Base-by-base conservation (phyloP, 2,888 invertebrate species). In the Syrista parreyssii region DNA sequence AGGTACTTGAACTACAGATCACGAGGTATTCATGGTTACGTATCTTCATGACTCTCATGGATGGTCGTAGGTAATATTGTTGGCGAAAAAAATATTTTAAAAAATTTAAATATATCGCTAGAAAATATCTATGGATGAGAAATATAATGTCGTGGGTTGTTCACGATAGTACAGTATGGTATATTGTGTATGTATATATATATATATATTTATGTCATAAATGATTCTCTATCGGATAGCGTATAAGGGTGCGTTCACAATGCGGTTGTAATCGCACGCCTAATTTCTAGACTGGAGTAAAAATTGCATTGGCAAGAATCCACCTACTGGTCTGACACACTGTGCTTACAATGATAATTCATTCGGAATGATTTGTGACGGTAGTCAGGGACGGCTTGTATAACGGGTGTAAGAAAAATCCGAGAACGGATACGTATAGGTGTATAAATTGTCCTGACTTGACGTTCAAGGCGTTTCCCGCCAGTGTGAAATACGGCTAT, bases 331-430 rank as follows among this genome's bases (percentile, higher is more conserved):
- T 23, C 6, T 55, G 40, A 55, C 40, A 55, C 23, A 55, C 40
- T 55, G 40, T 55, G 40, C 40, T 31, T 31, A 71, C 71, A 76
- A 76, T 78, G 78, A 78, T 78, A 78, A 76, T 78, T 69, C 74
- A 78, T 75, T 74, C 34, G 68, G 12, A 15, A 74, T 23, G 73
- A 73, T 78, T 78, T 75, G 78, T 75, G 78, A 75, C 68, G 40
- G 72, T 73, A 68, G 73, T 75, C 75, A 68, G 73, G 75, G 55
- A 72, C 74, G 30, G 77, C 55, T 68, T 68, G 68, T 72, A 75
- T 75, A 80, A 74, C 75, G 77, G 75, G 81, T 76, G 83, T 80
- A 82, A 84, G 81, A 83, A 84, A 84, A 85, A 84, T 85, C 40
- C 79, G 75, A 77, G 40, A 55, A 55, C 40, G 40, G 23, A 55